Conservation (phyloP, 1,140 invertebrate genomes). For the Mya arenaria region DNA sequence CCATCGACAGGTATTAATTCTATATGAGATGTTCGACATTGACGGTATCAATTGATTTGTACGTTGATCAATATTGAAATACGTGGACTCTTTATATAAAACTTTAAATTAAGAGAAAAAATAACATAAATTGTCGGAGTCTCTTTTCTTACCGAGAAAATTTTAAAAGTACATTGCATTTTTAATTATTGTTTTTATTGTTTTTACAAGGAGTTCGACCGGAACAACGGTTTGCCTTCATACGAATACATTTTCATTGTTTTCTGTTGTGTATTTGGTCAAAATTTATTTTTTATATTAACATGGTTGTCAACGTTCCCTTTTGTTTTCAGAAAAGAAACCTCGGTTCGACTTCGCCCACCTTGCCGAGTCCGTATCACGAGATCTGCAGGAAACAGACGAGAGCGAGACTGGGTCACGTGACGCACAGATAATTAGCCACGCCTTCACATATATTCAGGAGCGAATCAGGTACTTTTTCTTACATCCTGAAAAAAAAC, state of each 20-base stretch:
- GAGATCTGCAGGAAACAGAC: conserved; percentile 30
- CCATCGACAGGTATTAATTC: too few relatives aligned
- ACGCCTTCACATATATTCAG: conserved; percentile 41
- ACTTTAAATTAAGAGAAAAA: too few relatives aligned
- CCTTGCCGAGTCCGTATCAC: conserved; percentile 58
- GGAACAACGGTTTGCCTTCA: not conserved
- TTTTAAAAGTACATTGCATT: too few relatives aligned
- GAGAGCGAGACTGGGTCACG: conserved; percentile 17
- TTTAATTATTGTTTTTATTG: too few relatives aligned
- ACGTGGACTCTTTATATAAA: too few relatives aligned
- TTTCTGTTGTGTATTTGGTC: not conserved
- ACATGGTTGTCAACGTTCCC: not conserved
- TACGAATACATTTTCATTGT: not conserved
- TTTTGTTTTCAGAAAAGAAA: conserved; percentile 33
- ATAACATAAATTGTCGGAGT: too few relatives aligned
- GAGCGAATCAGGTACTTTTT: conserved; percentile 23
- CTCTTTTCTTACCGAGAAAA: too few relatives aligned
- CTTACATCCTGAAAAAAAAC: too few relatives aligned
- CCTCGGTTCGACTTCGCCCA: conserved; percentile 66
- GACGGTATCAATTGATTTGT: too few relatives aligned
- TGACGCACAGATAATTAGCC: conserved; percentile 59
- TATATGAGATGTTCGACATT: too few relatives aligned
- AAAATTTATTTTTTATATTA: not conserved
- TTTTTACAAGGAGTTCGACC: not conserved
- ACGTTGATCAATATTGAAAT: too few relatives aligned